Evolutionary conservation across 2,888 invertebrate species (phyloP).

Genomic region (Drosophila tanythrix): DNA sequence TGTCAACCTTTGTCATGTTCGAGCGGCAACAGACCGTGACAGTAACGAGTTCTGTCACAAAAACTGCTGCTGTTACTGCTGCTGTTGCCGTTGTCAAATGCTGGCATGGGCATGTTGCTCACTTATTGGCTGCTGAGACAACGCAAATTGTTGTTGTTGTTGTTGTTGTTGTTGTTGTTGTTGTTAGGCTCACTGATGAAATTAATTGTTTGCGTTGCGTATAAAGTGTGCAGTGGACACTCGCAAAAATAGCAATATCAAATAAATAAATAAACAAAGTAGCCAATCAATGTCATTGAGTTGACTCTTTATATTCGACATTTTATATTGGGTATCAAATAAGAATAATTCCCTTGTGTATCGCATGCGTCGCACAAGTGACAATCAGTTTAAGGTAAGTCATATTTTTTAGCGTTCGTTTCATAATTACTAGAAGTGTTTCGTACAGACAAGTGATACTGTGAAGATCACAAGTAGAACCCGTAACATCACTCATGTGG

Average conservation of each 20-base stretch:
- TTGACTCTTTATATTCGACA: background rate
- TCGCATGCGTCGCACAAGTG: background rate
- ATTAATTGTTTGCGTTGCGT: constrained; percentile 45
- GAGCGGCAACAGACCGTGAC: constrained; percentile 64
- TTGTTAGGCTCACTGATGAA: constrained; percentile 19
- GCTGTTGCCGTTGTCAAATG: constrained; percentile 1
- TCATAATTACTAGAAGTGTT: background rate
- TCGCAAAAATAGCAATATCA: background rate
- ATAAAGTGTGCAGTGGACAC: constrained; percentile 3
- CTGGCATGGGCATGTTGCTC: constrained; percentile 1
- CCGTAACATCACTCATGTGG: background rate
- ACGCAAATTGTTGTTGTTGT: constrained; percentile 19
- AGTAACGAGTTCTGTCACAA: constrained; percentile 62
- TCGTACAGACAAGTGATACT: background rate
- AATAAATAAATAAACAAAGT: constrained; percentile 20
- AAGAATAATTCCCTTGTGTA: constrained; percentile 1
- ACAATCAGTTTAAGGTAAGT: background rate
- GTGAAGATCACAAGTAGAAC: background rate
- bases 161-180: background rate
- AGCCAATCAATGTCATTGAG: constrained; percentile 60
- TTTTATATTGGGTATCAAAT: constrained; percentile 5
- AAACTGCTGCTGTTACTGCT: background rate
- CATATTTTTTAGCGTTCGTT: background rate
- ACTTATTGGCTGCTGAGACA: constrained; percentile 25
- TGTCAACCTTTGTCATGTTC: constrained; percentile 79